Evolutionary conservation across 2,113 vertebrate genomes (phyloP).

Genomic region (Candoia aspera): DNA sequence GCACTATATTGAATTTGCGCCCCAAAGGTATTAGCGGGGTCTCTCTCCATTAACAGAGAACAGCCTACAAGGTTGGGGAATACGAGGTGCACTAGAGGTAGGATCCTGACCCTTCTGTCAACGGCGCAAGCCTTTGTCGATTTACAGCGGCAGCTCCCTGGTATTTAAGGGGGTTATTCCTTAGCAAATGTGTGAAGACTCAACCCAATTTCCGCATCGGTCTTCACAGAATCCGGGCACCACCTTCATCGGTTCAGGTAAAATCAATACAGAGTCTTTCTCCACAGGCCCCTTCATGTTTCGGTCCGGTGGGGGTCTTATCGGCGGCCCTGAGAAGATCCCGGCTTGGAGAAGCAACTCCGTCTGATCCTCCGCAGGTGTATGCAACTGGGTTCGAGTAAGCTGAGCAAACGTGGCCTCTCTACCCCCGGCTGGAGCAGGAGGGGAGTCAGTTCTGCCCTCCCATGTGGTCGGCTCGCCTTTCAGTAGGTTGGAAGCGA

Average conservation of each 20-base stretch:
- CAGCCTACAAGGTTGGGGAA: background rate
- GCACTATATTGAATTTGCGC: background rate
- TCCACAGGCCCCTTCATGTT: background rate
- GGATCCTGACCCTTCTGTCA: background rate
- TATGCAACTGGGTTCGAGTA: background rate
- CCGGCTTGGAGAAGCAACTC: background rate
- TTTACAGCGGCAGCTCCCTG: background rate
- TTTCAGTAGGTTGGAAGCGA: background rate
- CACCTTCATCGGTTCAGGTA: background rate
- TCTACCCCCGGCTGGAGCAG: background rate
- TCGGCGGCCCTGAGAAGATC: background rate
- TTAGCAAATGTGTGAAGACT: background rate
- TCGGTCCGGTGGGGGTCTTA: background rate
- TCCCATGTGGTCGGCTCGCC: background rate
- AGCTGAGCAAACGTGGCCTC: background rate
- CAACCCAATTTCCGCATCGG: background rate
- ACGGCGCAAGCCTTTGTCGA: background rate
- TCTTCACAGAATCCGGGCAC: background rate
- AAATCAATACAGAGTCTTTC: background rate
- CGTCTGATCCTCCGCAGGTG: background rate
- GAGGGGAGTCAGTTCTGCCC: background rate
- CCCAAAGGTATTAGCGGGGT: background rate
- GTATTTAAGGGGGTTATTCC: background rate
- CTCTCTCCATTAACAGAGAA: background rate
- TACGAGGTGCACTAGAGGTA: background rate